phyloP scores from a whole-genome alignment of 2,113 vertebrate species.

The Ochotona princeps region DNA sequence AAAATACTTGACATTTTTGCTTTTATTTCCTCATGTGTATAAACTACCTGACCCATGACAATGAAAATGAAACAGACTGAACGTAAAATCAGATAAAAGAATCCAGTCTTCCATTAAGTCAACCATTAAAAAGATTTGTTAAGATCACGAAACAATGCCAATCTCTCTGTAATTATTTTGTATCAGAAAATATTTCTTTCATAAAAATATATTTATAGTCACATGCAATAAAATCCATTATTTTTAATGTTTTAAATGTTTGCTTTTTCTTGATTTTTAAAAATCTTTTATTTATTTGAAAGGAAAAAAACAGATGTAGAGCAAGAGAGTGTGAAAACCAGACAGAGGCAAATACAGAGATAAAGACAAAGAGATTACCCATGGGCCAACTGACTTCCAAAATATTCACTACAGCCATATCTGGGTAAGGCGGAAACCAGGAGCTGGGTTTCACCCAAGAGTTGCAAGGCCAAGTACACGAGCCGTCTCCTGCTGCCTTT shows the following conservation, averaged over 20 bases:
- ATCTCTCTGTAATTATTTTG: background rate
- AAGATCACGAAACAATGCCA: background rate
- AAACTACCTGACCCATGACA: background rate
- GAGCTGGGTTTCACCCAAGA: no score
- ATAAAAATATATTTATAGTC: conserved; percentile 1
- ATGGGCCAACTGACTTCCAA: no score
- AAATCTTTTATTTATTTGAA: background rate
- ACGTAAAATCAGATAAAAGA: background rate
- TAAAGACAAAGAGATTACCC: no score
- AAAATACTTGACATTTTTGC: background rate
- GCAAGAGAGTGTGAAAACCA: no score
- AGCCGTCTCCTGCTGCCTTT: no score
- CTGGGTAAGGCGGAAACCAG: no score
- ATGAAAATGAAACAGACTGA: conserved; percentile 21
- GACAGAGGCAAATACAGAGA: no score
- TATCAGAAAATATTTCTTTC: conserved; percentile 27
- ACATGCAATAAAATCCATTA: background rate
- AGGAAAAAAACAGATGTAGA: no score
- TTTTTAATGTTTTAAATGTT: background rate
- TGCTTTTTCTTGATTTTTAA: background rate
- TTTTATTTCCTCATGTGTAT: conserved; percentile 41
- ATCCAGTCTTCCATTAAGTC: background rate
- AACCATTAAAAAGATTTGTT: background rate
- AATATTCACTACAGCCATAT: no score
- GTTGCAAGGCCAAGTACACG: no score